phyloP scores from a whole-genome alignment of 2,888 invertebrate genomes.

The Phrixothrix hirtus region DNA sequence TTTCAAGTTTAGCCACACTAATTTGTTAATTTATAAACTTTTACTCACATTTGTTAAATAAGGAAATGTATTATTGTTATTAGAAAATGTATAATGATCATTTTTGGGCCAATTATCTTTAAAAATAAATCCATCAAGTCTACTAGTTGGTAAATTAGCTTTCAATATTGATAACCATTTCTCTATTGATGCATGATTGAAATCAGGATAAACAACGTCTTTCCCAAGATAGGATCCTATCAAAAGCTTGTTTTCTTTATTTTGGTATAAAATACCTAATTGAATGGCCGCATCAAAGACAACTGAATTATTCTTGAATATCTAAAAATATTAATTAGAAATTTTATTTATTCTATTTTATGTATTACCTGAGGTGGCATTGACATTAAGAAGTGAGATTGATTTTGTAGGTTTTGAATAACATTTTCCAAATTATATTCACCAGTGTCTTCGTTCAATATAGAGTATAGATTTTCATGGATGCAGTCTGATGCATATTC shows the following conservation, averaged over 20 bases:
- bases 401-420: constrained; percentile 7
- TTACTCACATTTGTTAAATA: constrained; percentile 60
- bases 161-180: constrained; percentile 39
- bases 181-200: constrained; percentile 35
- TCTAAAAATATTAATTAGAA: constrained; percentile 6
- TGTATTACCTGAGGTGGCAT: constrained; percentile 43
- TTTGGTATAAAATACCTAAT: constrained; percentile 43
- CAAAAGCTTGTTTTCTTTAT: constrained; percentile 32
- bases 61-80: constrained; percentile 51
- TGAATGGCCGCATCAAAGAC: constrained; percentile 40
- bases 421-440: not conserved
- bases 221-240: constrained; percentile 43
- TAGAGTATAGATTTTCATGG: constrained; percentile 51
- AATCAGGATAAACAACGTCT: constrained; percentile 51
- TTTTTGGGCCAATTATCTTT: constrained; percentile 63
- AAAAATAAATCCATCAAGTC: constrained; percentile 57
- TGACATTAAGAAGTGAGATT: constrained; percentile 40
- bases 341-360: constrained; percentile 1
- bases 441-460: constrained; percentile 21
- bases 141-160: constrained; percentile 1
- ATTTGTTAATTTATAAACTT: not conserved
- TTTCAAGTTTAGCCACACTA: too few species aligned
- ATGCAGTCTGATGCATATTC: constrained; percentile 56
- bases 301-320: constrained; percentile 11
- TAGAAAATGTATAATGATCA: constrained; percentile 48